A percentile compares a stretch with the other conserved stretches of the same genome.
phyloP scores from a whole-genome alignment of 2,113 vertebrate genomes.

The Cololabis saira region DNA sequence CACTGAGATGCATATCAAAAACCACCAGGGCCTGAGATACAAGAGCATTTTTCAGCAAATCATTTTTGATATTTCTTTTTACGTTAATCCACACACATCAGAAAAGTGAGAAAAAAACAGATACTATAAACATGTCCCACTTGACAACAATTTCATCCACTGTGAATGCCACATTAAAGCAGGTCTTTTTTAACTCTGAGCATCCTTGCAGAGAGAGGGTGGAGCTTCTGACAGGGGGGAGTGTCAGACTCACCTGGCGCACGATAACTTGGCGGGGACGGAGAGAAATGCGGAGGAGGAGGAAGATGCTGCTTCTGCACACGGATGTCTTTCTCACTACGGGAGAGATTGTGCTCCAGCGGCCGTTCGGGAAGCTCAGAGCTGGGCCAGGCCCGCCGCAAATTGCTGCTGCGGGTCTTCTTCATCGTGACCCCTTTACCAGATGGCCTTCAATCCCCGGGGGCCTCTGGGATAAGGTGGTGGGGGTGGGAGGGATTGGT shows the following conservation, averaged over 20 bases:
- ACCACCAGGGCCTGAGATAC: background rate
- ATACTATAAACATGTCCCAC: background rate
- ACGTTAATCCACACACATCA: background rate
- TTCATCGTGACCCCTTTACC: slow-evolving; percentile 87
- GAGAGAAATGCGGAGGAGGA: slow-evolving; percentile 91
- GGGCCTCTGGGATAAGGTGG: slow-evolving; percentile 46
- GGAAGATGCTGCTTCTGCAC: slow-evolving; percentile 97
- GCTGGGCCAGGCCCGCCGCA: slow-evolving; percentile 97
- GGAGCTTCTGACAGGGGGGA: slow-evolving; percentile 51
- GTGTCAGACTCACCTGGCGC: slow-evolving; percentile 91
- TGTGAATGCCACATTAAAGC: slow-evolving; percentile 26
- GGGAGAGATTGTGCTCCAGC: slow-evolving; percentile 93
- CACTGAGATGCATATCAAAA: background rate
- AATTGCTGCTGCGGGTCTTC: slow-evolving; percentile 95
- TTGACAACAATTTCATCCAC: background rate
- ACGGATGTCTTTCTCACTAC: slow-evolving; percentile 98
- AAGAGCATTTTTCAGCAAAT: background rate
- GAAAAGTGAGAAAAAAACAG: background rate
- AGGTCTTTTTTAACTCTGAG: slow-evolving; percentile 27
- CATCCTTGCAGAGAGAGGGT: slow-evolving; percentile 37
- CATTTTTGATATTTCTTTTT: background rate
- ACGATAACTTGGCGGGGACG: slow-evolving; percentile 93
- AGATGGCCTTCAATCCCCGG: slow-evolving; percentile 62
- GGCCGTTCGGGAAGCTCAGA: slow-evolving; percentile 94
- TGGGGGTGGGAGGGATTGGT: slow-evolving; percentile 4